Evolutionary conservation across 1,140 invertebrate genomes (phyloP), one percentile per base, ranked within the genome.

Genomic region (Kradibia gibbosae): DNA sequence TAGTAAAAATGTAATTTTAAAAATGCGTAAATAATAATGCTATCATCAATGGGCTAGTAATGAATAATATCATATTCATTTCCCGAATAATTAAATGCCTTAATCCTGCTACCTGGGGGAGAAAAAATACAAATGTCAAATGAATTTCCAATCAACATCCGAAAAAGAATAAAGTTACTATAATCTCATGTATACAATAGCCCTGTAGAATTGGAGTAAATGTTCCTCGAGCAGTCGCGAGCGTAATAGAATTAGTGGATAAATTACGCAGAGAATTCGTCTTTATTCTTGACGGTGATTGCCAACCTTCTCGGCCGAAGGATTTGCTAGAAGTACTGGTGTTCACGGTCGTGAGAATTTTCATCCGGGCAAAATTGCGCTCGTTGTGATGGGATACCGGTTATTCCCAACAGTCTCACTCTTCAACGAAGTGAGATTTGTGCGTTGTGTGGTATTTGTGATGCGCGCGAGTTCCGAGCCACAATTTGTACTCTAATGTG

Each of bases 341-440:
- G 1, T 8, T 15, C 11, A 20, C 10, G n/a, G 7, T 0, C 17
- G 0, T 42, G 22, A 70, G 20, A 42, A 70, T 70, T 70, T 70
- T 42, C 65, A 70, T 70, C 39, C 25, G 20, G 39, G 10, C n/a
- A 70, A 70, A 70, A 70, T 70, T 70, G 15, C 36, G n/a, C 15
- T 45, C 10, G 10, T n/a, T 42, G 65, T 70, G 13, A 15, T 13
- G n/a, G 20, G 15, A 4, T 22, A 39, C 39, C 17, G 34, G 20
- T 36, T 39, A 67, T 67, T 65, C 11, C 62, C 11, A 8, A 1
- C 22, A 20, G 34, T 65, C 62, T n/a, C n/a, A n/a, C n/a, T n/a
- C n/a, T n/a, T n/a, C 62, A 65, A 17, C 11, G 2, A 15, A 3
- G 50, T 17, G 50, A 5, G 3, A 20, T 53, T 4, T 3, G 4